Percentiles rank a stretch among this genome's conserved stretches.
Conservation (phyloP, 2,113 vertebrate species). For the Cygnus buccinator region DNA sequence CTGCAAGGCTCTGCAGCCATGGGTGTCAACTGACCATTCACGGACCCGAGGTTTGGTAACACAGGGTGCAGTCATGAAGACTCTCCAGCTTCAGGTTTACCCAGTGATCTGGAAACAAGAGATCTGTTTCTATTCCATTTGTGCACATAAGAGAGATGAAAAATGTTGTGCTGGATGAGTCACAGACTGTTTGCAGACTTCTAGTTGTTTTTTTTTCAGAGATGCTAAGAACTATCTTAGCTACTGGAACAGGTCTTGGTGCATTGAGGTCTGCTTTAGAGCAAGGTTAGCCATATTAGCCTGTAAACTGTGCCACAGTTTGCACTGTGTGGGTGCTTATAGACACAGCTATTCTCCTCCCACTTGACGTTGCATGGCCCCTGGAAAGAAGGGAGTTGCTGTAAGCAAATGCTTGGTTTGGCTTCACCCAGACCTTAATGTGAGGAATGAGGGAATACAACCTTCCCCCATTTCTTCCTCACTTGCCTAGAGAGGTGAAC, state of each 20-base stretch:
- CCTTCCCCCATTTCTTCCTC: not conserved
- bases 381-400: not conserved
- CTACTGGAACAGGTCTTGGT: not conserved
- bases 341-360: not conserved
- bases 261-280: not conserved
- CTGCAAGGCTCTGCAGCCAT: not conserved
- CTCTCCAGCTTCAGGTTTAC: not conserved
- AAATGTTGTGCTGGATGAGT: not conserved
- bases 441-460: not conserved
- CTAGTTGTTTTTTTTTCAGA: not conserved
- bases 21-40: not conserved
- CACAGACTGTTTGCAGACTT: not conserved
- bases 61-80: not conserved
- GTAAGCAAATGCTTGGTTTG: not conserved
- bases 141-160: not conserved
- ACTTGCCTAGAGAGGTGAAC: not conserved
- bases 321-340: not conserved
- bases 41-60: not conserved
- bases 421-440: not conserved
- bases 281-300: rapidly evolving
- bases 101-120: not conserved
- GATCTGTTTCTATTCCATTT: not conserved
- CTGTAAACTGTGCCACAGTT: not conserved
- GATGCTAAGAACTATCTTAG: not conserved
- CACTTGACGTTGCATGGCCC: not conserved